Base-by-base conservation (phyloP, 2,113 vertebrate species). In the Atherinomorus stipes region DNA sequence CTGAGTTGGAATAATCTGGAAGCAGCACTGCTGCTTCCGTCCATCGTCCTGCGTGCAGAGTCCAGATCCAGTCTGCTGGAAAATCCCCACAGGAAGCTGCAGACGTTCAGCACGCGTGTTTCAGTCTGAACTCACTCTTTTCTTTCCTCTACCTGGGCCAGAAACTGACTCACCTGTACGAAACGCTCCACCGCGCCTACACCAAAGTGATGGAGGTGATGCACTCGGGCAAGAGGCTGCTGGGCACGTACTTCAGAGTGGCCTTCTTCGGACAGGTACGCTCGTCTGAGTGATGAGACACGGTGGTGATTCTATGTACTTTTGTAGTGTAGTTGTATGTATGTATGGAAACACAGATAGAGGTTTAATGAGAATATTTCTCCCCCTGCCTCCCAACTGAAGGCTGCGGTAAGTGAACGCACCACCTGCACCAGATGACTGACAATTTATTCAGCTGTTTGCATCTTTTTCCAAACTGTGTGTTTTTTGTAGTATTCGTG, bases 321-420 rank as follows among this genome's bases (percentile, higher is more conserved):
- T 28, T 28, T 28, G 28, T 4, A 3, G 28, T 28, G 6, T 3
- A 28, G 28, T 28, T 4, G 28, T 3, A 28, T 16, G 66, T 25
- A 59, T 60, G 59, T 56, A 73, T 59, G 31, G 38, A 59, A 4
- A 51, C 25, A 71, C 61, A 56, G 42, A 38, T 49, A 11, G n/a
- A 50, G 8, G 53, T 31, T 68, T 80, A 85, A 90, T 60, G n/a
- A 3, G 57, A 11, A 3, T 85, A 10, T 89, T 38, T 86, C 44
- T 76, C 61, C 64, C 74, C 69, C 73, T 72, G 75, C 78, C 72
- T 88, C 91, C 85, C 25, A 86, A 91, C 71, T 91, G 92, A 95
- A 98, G 97, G 97, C 98, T 92, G 97, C 96, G 96, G 97, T 99
- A 97, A 98, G 97, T 98, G 85, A 82, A n/a, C n/a, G n/a, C n/a